phyloP scores from a whole-genome alignment of 2,888 invertebrate genomes.

The Dione vanillae region DNA sequence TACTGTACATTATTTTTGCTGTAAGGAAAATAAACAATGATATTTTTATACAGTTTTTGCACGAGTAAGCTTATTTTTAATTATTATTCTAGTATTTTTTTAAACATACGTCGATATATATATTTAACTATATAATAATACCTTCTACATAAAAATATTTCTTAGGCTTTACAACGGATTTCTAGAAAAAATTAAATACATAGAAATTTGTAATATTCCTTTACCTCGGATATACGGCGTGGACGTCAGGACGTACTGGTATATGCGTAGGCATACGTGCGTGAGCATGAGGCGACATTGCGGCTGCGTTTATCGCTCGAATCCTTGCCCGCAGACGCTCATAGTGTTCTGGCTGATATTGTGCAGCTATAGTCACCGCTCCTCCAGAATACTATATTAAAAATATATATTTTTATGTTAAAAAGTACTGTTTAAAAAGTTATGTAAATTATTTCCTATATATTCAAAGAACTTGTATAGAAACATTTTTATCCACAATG shows the following conservation, averaged over 20 bases:
- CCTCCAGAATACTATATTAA: slow-evolving; percentile 73
- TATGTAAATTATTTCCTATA: not conserved
- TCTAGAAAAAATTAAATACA: not conserved
- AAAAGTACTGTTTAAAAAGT: not conserved
- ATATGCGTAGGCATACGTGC: slow-evolving; percentile 60
- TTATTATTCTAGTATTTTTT: no score
- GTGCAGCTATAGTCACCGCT: slow-evolving; percentile 79
- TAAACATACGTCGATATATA: no score
- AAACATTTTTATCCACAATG: slow-evolving; percentile 2
- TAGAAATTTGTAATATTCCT: not conserved
- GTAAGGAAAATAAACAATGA: not conserved
- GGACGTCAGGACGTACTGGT: slow-evolving; percentile 73
- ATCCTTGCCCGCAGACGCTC: slow-evolving; percentile 79
- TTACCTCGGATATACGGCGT: slow-evolving; percentile 75
- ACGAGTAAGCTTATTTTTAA: no score
- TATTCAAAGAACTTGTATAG: not conserved
- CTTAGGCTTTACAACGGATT: no score
- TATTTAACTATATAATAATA: no score
- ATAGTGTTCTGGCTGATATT: slow-evolving; percentile 81
- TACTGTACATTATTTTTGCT: not conserved
- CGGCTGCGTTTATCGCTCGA: slow-evolving; percentile 77
- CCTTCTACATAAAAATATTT: no score
- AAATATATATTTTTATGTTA: not conserved
- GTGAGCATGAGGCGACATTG: slow-evolving; percentile 67
- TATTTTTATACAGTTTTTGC: no score